Base-by-base conservation (phyloP, 2,888 invertebrate species). In the Saturnia pavonia region DNA sequence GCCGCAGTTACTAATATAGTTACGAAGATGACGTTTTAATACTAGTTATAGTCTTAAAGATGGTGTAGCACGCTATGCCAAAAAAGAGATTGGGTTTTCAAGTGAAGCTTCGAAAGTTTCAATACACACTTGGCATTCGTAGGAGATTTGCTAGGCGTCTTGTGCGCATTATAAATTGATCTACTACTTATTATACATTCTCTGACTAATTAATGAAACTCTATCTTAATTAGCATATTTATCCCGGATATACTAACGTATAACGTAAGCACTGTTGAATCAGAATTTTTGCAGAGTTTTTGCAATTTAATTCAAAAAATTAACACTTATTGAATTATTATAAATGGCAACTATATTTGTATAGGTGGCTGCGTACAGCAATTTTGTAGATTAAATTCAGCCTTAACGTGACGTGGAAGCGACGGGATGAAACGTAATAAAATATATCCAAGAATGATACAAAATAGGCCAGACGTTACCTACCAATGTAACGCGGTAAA, bases 381-480 rank as follows among this genome's bases (percentile, higher is more conserved):
- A 34, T 65, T 67, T 70, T 70, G 63, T 65, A 68, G 51, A 71
- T 71, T 71, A 71, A 63, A 68, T 77, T 80, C 70, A 76, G 75
- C 71, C 57, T 45, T 73, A 78, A 80, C 76, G 75, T 78, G 78
- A 81, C 79, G 72, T 71, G 73, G 71, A 77, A 79, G 78, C 78
- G 83, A 78, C 80, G 74, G 70, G 73, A 68, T 66, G 69, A 73
- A 74, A 75, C 72, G 81, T 78, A 83, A 84, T 84, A 82, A 82
- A 82, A 83, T 82, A 79, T 76, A 70, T 48, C 51, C 67, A 63
- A 76, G 77, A 81, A 79, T 76, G 77, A 77, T 78, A 77, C 76
- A 77, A 77, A 78, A 79, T 78, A 75, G 74, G 72, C 74, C 72
- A 71, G 75, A 75, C 77, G 73, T 76, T 76, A 74, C 72, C 69